phyloP scores from a whole-genome alignment of 2,113 vertebrate species.

The Puntigrus tetrazona region DNA sequence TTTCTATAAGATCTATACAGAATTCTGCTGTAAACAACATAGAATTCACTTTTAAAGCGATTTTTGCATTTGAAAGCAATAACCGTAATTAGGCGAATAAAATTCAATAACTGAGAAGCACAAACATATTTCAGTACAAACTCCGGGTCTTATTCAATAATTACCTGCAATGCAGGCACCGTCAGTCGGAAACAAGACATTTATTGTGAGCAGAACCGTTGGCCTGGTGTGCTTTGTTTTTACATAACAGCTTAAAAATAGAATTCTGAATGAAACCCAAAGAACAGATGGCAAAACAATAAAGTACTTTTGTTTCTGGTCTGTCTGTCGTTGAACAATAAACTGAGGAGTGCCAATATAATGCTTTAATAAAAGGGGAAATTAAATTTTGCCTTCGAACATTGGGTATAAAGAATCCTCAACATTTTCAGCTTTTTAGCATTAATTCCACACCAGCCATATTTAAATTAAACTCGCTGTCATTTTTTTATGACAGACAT shows the following conservation, averaged over 20 bases:
- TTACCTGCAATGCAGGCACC: not conserved
- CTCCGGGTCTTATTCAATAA: not conserved
- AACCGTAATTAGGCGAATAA: not conserved
- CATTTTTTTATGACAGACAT: not conserved
- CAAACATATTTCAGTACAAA: not conserved
- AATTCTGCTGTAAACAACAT: not conserved
- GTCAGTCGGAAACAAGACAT: not conserved
- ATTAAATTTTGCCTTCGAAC: not conserved
- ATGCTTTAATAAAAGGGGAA: not conserved
- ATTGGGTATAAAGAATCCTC: not conserved
- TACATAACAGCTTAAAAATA: not conserved
- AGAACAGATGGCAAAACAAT: conserved; percentile 13
- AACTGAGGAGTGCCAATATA: not conserved
- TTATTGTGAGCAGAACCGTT: not conserved
- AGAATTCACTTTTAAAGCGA: not conserved
- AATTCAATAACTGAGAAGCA: not conserved
- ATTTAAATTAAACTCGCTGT: not conserved
- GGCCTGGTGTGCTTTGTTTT: conserved; percentile 12
- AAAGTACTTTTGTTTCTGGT: not conserved
- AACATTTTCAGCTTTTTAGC: not conserved
- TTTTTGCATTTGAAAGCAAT: not conserved
- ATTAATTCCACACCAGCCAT: not conserved
- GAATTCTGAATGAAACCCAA: not conserved
- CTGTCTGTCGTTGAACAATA: not conserved
- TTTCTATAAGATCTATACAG: not conserved